These are phyloP conservation scores for Falco novaeseelandiae DNA, from an alignment of 2,797 vertebrate species.

Conservation along the genomic window DNA sequence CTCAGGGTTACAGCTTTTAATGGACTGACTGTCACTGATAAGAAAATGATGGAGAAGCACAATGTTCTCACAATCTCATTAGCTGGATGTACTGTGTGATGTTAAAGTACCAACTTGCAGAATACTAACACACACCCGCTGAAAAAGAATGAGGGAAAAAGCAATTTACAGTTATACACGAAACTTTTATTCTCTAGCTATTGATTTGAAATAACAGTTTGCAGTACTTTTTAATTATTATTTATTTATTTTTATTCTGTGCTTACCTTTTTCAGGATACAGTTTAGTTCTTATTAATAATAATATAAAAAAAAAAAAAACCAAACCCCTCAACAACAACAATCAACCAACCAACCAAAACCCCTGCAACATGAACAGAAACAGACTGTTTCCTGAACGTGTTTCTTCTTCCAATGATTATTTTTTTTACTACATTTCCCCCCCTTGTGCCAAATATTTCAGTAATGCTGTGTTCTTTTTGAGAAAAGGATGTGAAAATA, in stretches of 20 bases:
- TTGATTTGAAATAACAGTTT: constrained; percentile 1
- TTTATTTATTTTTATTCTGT: background rate
- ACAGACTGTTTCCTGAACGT: background rate
- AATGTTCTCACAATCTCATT: constrained; percentile 74
- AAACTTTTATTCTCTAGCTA: constrained; percentile 37
- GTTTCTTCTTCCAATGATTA: background rate
- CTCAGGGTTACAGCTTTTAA: constrained; percentile 71
- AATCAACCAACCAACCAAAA: background rate
- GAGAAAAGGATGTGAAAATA: background rate
- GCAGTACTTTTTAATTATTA: background rate
- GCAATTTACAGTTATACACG: constrained; percentile 57
- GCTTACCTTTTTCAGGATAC: background rate
- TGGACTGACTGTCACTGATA: constrained; percentile 78
- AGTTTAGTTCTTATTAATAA: background rate
- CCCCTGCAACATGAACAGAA: background rate
- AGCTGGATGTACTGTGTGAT: constrained; percentile 68
- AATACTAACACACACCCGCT: constrained; percentile 51
- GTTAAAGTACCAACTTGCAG: constrained; percentile 47
- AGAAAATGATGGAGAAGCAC: constrained; percentile 76
- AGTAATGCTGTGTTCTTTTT: background rate
- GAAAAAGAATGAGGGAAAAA: constrained; percentile 29
- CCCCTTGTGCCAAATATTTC: background rate
- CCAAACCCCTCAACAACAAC: rapidly evolving
- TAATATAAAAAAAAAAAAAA: background rate
- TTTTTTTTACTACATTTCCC: background rate